Evolutionary conservation across 2,888 invertebrate genomes (phyloP).

Genomic region (Drosophila lacicola): DNA sequence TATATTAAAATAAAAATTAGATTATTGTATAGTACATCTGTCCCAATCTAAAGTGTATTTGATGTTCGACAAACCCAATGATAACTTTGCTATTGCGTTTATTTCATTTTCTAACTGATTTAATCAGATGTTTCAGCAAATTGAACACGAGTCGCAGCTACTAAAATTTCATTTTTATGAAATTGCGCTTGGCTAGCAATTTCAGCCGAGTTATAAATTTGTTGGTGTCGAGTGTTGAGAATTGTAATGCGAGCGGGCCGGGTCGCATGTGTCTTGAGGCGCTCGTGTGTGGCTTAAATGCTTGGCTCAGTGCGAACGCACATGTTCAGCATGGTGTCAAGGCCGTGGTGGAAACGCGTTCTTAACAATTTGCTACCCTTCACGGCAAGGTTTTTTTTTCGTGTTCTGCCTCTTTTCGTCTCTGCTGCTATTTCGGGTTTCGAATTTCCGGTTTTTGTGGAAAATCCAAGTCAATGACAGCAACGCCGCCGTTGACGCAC

Average conservation of each 20-base stretch:
- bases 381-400: conserved; percentile 18
- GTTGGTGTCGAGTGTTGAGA: conserved; percentile 34
- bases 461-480: conserved; percentile 55
- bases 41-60: neutral
- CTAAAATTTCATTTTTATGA: conserved; percentile 56
- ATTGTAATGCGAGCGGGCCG: conserved; percentile 36
- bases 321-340: conserved; percentile 52
- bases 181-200: conserved; percentile 35
- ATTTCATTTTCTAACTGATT: conserved; percentile 33
- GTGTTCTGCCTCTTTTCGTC: neutral
- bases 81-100: neutral
- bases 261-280: conserved; percentile 58
- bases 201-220: conserved; percentile 42
- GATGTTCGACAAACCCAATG: neutral
- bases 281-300: conserved; percentile 54
- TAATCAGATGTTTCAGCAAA: conserved; percentile 56
- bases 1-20: no score
- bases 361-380: conserved; percentile 46
- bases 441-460: conserved; percentile 50
- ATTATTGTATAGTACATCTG: no score
- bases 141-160: conserved; percentile 42
- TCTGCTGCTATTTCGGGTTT: conserved; percentile 30
- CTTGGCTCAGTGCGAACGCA: conserved; percentile 42
- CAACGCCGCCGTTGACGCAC: conserved; percentile 15
- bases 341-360: conserved; percentile 42